phyloP scores from a whole-genome alignment of 2,113 vertebrate species.

The Glaucomys volans region DNA sequence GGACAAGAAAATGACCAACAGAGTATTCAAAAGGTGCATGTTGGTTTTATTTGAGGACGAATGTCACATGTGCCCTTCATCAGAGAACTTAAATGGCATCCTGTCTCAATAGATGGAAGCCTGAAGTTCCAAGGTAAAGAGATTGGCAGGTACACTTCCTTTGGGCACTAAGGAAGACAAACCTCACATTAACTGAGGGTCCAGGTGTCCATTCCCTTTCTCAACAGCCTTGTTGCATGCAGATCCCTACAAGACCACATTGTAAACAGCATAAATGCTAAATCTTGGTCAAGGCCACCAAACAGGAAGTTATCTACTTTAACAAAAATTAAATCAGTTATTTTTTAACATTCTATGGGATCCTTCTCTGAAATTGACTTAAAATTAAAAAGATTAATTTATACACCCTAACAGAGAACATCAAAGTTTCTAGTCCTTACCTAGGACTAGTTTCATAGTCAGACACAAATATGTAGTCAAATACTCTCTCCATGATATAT shows the following conservation, averaged over 20 bases:
- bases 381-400: background rate
- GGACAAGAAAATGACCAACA: background rate
- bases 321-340: background rate
- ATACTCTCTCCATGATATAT: background rate
- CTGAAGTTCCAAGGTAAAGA: background rate
- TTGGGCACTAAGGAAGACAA: background rate
- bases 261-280: background rate
- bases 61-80: background rate
- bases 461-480: background rate
- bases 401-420: background rate
- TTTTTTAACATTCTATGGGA: slow-evolving; percentile 16
- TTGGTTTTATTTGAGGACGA: background rate
- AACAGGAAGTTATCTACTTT: background rate
- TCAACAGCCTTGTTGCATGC: background rate
- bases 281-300: background rate
- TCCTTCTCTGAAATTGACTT: background rate
- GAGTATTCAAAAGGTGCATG: background rate
- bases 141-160: background rate
- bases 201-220: too few species aligned
- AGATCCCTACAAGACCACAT: fast-evolving
- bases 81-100: background rate
- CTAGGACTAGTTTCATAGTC: background rate
- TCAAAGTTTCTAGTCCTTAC: background rate
- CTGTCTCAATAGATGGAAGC: background rate
- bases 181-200: background rate